Evolutionary conservation across 1,140 invertebrate genomes (phyloP).

Genomic region (Daktulosphaira vitifoliae): DNA sequence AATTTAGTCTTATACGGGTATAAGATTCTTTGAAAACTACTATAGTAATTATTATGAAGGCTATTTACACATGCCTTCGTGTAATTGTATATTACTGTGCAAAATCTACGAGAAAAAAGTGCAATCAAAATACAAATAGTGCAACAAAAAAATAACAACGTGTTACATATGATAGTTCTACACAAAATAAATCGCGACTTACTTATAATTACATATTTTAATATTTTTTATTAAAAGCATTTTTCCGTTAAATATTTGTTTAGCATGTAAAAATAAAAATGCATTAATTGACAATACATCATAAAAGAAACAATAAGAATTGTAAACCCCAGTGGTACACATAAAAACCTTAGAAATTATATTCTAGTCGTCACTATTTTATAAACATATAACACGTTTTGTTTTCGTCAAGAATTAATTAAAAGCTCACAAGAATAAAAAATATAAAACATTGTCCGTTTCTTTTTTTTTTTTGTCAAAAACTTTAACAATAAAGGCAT

Average conservation of each 20-base stretch:
- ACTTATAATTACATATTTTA: conserved; percentile 30
- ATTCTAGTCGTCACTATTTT: neutral
- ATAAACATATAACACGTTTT: conserved; percentile 25
- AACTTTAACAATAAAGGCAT: conserved; percentile 30
- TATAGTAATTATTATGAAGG: conserved; percentile 4
- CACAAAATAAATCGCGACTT: conserved; percentile 35
- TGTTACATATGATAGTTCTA: conserved; percentile 31
- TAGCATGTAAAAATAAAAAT: conserved; percentile 39
- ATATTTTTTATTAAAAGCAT: conserved; percentile 17
- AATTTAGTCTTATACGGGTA: too few relatives aligned
- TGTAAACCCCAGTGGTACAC: too few relatives aligned
- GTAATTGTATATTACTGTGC: conserved; percentile 13
- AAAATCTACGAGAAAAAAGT: conserved; percentile 31
- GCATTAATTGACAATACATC: neutral
- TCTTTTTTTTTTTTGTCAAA: conserved; percentile 17
- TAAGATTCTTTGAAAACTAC: too few relatives aligned
- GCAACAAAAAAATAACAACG: conserved; percentile 35
- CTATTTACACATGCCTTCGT: neutral
- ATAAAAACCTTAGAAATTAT: conserved; percentile 8
- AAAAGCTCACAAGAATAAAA: conserved; percentile 9
- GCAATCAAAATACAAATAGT: conserved; percentile 35
- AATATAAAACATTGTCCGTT: neutral
- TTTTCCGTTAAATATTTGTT: conserved; percentile 30
- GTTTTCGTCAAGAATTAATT: conserved; percentile 29
- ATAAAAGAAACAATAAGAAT: too few relatives aligned